Percentiles rank a stretch among this genome's conserved stretches.
These are phyloP conservation scores for Carassius gibelio DNA, from an alignment of 2,113 vertebrate genomes.

Conservation along the genomic window DNA sequence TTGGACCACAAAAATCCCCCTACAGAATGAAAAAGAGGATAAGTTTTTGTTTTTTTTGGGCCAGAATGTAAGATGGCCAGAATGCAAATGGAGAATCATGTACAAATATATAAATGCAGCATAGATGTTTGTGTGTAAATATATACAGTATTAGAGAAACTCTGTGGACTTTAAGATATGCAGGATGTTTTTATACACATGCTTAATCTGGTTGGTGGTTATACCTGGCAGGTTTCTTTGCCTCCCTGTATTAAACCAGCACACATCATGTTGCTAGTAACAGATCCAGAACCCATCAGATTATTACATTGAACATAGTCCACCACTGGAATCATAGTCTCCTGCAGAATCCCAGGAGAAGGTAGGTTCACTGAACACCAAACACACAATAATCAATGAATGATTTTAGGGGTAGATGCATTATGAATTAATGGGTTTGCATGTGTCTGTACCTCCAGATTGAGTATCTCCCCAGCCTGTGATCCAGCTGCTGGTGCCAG, in stretches of 20 bases:
- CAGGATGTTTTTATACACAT: neutral
- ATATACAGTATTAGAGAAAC: neutral
- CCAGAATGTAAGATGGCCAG: no score
- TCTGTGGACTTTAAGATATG: neutral
- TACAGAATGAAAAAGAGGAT: neutral
- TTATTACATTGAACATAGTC: neutral
- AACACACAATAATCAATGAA: neutral
- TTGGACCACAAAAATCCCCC: constrained; percentile 49
- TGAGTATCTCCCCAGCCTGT: no score
- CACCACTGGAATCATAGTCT: constrained; percentile 26
- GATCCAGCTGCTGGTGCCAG: neutral
- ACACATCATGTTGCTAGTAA: constrained; percentile 51
- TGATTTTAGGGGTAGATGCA: neutral
- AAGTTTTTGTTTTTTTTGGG: neutral
- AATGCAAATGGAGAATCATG: no score
- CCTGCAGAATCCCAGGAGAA: constrained; percentile 42
- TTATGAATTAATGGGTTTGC: neutral
- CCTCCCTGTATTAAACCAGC: constrained; percentile 44
- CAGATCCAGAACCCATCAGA: neutral
- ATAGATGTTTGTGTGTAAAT: no score
- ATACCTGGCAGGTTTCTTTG: constrained; percentile 50
- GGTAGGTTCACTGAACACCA: constrained; percentile 21
- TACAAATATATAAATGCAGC: no score
- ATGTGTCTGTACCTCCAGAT: constrained; percentile 13
- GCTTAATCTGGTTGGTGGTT: neutral